Base-by-base conservation (phyloP, 2,797 vertebrate genomes). In the Enteromius trimaculatus region DNA sequence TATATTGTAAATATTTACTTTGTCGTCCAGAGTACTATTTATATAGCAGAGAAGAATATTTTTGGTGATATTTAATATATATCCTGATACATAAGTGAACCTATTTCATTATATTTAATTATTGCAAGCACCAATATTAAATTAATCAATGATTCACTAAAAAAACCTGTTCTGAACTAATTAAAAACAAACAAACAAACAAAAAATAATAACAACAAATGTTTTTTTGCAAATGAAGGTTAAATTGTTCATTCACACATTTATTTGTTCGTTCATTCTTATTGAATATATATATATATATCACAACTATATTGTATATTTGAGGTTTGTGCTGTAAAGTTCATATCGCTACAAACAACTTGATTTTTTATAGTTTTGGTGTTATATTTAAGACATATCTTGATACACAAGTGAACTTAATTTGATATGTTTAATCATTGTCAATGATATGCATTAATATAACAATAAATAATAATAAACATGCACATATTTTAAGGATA, bases 101-200 rank as follows among this genome's bases (percentile, higher is more conserved):
- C 17, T 1, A 10, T 21, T 37, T 66, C 0, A 21, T 37, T 21
- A 69, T 42, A 42, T 49, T 26, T 47, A 26, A 17, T 26, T 7
- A 4, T 17, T 29, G 10, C 16, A 29, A 4, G 42, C n/a, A 26
- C 68, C n/a, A 17, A 9, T 26, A 4, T 42, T n/a, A n/a, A n/a
- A n/a, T n/a, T n/a, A n/a, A n/a, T n/a, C n/a, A n/a, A n/a, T n/a
- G n/a, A n/a, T n/a, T n/a, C n/a, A n/a, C n/a, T n/a, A n/a, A n/a
- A n/a, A n/a, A n/a, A n/a, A n/a, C n/a, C n/a, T n/a, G n/a, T n/a
- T 68, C 21, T 51, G 21, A 75, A 55, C 72, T 58, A 37, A 62
- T 26, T 26, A 13, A 26, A 62, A 26, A 26, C 34, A 60, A 34
- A 62, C 6, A 7, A 37, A 44, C 11, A 44, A 11, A 0, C 2